These are phyloP conservation scores for Cercopithecus mona DNA, from an alignment of 2,113 vertebrate species.

Conservation along the genomic window DNA sequence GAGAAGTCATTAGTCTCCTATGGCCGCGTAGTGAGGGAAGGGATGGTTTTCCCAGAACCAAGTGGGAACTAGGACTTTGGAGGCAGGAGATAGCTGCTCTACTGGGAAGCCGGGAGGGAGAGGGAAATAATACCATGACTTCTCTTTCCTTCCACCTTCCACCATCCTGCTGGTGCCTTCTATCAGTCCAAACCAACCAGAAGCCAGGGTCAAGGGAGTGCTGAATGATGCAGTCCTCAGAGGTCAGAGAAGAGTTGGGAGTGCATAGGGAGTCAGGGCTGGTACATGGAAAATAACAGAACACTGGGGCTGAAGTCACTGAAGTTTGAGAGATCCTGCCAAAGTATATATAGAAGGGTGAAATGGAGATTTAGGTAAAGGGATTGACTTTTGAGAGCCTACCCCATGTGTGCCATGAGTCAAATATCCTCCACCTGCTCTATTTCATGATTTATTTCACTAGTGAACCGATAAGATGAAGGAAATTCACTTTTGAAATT, in stretches of 20 bases:
- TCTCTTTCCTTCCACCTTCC: background rate
- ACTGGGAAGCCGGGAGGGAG: background rate
- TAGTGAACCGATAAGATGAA: background rate
- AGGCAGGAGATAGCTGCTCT: background rate
- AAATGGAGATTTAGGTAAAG: background rate
- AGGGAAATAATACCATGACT: background rate
- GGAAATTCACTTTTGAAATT: background rate
- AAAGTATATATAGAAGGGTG: background rate
- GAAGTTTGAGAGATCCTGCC: no score
- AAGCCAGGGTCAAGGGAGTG: background rate
- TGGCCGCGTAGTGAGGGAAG: background rate
- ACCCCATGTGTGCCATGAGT: background rate
- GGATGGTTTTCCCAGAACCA: background rate
- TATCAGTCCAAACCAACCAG: background rate
- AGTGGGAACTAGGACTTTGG: background rate
- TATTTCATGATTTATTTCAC: background rate
- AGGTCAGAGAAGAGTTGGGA: background rate
- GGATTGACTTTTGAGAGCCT: background rate
- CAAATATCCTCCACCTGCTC: background rate
- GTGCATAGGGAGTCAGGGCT: accelerated
- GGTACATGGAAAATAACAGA: background rate
- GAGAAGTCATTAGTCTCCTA: background rate
- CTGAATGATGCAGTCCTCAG: background rate
- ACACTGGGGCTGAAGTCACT: accelerated
- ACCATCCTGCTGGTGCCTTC: background rate